These are phyloP conservation scores for Syrmaticus mikado DNA, from an alignment of 2,113 vertebrate genomes.

Conservation along the genomic window DNA sequence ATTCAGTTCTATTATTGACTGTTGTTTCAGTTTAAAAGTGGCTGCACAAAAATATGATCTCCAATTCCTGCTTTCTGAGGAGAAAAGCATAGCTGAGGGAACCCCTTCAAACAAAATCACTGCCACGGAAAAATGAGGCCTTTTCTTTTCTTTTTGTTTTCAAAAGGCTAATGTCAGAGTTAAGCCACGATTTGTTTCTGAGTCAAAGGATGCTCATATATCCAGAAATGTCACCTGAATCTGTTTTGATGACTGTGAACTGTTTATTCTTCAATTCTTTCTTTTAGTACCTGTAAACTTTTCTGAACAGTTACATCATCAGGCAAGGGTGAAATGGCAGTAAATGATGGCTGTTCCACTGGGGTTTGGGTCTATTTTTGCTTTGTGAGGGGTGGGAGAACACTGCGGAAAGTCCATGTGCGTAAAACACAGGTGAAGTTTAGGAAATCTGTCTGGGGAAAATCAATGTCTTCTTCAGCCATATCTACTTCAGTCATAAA, in stretches of 20 bases:
- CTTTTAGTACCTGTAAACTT: background rate
- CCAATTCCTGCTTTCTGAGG: background rate
- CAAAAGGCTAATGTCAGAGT: background rate
- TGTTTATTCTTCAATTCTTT: background rate
- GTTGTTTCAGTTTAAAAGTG: background rate
- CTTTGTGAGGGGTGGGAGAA: background rate
- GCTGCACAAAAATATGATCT: background rate
- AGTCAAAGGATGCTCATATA: background rate
- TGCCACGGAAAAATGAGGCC: accelerated
- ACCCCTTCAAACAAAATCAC: background rate
- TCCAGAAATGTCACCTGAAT: background rate
- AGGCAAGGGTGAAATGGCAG: background rate
- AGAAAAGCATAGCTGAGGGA: background rate
- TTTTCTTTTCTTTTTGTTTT: background rate
- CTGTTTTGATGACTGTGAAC: background rate
- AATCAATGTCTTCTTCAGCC: background rate
- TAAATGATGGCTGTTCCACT: background rate
- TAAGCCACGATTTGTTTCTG: background rate
- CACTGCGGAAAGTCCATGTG: accelerated
- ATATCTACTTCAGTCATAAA: background rate
- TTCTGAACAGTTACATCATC: background rate
- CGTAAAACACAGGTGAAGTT: background rate
- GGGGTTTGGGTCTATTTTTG: background rate
- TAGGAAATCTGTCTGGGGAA: background rate
- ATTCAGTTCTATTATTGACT: background rate